Evolutionary conservation across 2,113 vertebrate genomes (phyloP).

Genomic region (Stigmatopora nigra): DNA sequence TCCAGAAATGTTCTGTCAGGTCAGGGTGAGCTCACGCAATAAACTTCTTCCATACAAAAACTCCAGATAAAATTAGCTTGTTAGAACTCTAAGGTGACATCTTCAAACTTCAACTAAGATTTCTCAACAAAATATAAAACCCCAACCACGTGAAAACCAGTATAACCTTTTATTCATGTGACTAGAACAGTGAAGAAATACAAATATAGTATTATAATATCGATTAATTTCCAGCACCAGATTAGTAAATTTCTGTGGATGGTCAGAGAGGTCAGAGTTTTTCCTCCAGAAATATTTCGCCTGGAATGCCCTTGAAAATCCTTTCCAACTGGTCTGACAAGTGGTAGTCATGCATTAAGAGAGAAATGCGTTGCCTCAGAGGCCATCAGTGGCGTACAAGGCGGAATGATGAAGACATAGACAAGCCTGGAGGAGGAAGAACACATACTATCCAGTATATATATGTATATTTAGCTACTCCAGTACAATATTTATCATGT

Average conservation of each 20-base stretch:
- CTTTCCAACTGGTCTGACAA: constrained; percentile 50
- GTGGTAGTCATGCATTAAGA: constrained; percentile 59
- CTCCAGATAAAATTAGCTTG: not conserved
- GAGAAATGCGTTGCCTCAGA: constrained; percentile 46
- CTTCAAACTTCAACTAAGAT: too few relatives aligned
- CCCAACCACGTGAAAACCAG: too few relatives aligned
- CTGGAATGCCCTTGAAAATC: constrained; percentile 52
- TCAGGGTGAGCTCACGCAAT: not conserved
- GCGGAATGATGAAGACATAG: constrained; percentile 41
- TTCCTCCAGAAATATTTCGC: constrained; percentile 50
- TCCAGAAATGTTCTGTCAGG: not conserved
- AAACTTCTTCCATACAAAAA: not conserved
- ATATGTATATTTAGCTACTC: constrained; percentile 32
- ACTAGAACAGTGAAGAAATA: not conserved
- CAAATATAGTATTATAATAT: not conserved
- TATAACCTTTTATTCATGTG: too few relatives aligned
- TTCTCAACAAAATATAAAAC: too few relatives aligned
- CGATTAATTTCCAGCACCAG: not conserved
- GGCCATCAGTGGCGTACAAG: constrained; percentile 34
- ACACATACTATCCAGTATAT: constrained; percentile 12
- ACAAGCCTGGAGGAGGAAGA: constrained; percentile 32
- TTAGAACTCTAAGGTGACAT: too few relatives aligned
- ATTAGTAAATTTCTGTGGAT: not conserved
- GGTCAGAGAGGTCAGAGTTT: constrained; percentile 30
- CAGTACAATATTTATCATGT: constrained; percentile 20